These are phyloP conservation scores for Phataginus tricuspis DNA, from an alignment of 2,797 vertebrate genomes.

Conservation along the genomic window DNA sequence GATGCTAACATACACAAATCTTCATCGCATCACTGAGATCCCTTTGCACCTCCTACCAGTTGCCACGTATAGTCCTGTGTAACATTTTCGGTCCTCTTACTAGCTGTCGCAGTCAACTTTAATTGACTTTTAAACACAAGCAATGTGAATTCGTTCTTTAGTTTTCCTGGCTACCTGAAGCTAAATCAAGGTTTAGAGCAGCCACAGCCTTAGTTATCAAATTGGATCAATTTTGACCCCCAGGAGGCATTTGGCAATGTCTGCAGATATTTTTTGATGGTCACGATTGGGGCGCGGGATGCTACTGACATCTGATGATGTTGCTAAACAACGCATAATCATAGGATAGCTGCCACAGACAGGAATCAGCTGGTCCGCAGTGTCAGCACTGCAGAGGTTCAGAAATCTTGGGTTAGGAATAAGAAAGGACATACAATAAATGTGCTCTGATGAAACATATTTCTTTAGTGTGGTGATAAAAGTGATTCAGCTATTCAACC, in stretches of 20 bases:
- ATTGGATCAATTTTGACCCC: not conserved
- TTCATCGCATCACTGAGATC: not conserved
- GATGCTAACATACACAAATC: not conserved
- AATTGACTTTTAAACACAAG: not conserved
- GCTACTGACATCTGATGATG: not conserved
- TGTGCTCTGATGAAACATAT: conserved; percentile 30
- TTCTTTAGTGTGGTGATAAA: not conserved
- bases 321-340: not conserved
- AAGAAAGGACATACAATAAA: not conserved
- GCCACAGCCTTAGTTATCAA: not conserved
- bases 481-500: not conserved
- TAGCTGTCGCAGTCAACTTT: not conserved
- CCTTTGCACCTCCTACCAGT: not conserved
- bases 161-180: not conserved
- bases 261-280: not conserved
- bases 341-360: not conserved
- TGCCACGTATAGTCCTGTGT: not conserved
- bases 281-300: rapidly evolving
- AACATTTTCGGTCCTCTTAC: not conserved
- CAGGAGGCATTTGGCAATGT: not conserved
- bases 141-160: not conserved
- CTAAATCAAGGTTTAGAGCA: conserved; percentile 8
- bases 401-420: not conserved
- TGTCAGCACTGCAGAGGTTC: not conserved
- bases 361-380: not conserved